phyloP scores from a whole-genome alignment of 2,888 invertebrate genomes.

The Bellardia pandia region DNA sequence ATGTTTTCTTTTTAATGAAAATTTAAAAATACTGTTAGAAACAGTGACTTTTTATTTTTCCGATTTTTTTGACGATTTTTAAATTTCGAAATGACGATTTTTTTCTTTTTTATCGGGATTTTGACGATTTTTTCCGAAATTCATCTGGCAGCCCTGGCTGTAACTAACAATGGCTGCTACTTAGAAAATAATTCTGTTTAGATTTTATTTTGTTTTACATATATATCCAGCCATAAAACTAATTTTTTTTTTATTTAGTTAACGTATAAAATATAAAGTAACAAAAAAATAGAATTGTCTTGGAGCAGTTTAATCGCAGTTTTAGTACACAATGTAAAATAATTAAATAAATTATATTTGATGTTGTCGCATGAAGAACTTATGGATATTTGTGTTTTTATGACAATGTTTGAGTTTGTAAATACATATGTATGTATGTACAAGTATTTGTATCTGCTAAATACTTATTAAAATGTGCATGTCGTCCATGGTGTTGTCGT shows the following conservation, averaged over 20 bases:
- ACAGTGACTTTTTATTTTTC: no score
- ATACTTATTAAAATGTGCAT: conserved; percentile 21
- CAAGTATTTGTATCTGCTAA: not conserved
- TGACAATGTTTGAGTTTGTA: not conserved
- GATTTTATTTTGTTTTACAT: not conserved
- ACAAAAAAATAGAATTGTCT: not conserved
- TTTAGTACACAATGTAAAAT: not conserved
- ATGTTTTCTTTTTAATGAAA: no score
- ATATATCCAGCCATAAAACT: not conserved
- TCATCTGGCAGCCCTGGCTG: no score
- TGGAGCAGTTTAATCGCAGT: not conserved
- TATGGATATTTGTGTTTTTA: not conserved
- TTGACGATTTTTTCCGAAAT: no score
- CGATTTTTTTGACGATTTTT: no score
- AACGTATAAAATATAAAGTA: not conserved
- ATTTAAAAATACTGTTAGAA: no score
- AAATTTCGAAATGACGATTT: no score
- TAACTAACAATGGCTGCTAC: not conserved
- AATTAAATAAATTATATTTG: not conserved
- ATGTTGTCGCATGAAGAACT: no score
- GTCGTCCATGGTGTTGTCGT: not conserved
- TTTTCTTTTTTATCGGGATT: no score
- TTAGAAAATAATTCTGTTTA: no score
- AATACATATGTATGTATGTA: not conserved
- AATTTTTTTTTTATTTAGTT: not conserved